Percentiles rank a stretch among this genome's conserved stretches.
Evolutionary conservation across 2,888 invertebrate genomes (phyloP).

Genomic region (Scaeva pyrastri): DNA sequence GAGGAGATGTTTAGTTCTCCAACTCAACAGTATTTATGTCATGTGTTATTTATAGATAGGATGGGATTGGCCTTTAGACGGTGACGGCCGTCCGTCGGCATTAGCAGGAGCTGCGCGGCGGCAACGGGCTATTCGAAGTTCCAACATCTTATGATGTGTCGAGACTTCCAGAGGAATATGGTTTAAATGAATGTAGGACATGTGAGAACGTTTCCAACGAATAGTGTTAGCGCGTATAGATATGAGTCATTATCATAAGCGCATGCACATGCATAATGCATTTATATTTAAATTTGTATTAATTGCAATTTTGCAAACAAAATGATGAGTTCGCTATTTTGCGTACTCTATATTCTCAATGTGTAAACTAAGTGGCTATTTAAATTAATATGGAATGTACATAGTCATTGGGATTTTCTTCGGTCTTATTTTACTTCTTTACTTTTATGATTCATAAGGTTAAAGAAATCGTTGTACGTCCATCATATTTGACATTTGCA

Average conservation of each 20-base stretch:
- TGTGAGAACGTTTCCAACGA: conserved; percentile 54
- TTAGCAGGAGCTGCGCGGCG: background rate
- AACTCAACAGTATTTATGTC: conserved; percentile 64
- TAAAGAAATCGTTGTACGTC: too few relatives aligned
- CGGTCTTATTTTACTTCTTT: too few relatives aligned
- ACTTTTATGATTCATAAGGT: too few relatives aligned
- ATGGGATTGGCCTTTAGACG: conserved; percentile 57
- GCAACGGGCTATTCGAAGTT: conserved; percentile 22
- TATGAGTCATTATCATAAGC: conserved; percentile 55
- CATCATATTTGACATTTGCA: too few relatives aligned
- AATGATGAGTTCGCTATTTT: background rate
- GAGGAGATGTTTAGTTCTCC: conserved; percentile 30
- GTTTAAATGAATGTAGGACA: conserved; percentile 46
- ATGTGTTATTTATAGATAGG: conserved; percentile 73
- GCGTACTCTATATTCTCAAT: background rate
- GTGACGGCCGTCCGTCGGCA: background rate
- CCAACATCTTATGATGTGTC: conserved; percentile 38
- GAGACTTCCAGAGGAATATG: conserved; percentile 37
- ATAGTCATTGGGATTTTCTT: background rate
- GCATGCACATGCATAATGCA: conserved; percentile 26
- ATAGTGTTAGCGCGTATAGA: conserved; percentile 18
- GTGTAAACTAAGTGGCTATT: too few relatives aligned
- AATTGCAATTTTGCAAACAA: conserved; percentile 7
- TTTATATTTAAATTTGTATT: background rate
- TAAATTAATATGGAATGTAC: too few relatives aligned